phyloP scores from a whole-genome alignment of 2,797 vertebrate genomes.

The Semaprochilodus insignis region DNA sequence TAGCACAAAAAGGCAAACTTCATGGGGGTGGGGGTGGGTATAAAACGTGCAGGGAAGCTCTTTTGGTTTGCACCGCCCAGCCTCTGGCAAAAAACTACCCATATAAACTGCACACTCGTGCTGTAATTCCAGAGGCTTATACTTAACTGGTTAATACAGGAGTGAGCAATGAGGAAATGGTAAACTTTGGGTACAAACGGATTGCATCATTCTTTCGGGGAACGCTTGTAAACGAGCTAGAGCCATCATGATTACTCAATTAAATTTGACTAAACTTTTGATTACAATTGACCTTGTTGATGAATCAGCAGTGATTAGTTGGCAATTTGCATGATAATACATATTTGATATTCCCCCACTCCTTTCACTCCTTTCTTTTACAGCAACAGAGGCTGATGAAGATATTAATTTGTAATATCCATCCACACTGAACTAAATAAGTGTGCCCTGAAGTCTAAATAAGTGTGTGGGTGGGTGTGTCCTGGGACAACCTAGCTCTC shows the following conservation, averaged over 20 bases:
- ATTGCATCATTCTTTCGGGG: background rate
- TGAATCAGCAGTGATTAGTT: background rate
- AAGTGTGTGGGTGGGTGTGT: slow-evolving; percentile 29
- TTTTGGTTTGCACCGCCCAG: slow-evolving; percentile 16
- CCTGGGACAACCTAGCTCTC: slow-evolving; percentile 48
- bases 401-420: no score
- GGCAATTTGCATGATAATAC: no score
- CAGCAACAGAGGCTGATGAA: no score
- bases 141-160: slow-evolving; percentile 27
- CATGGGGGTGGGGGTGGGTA: slow-evolving; percentile 29
- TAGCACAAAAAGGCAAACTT: slow-evolving; percentile 55
- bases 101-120: background rate
- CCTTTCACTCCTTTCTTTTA: no score
- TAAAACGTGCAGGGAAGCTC: slow-evolving; percentile 52
- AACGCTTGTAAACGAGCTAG: background rate
- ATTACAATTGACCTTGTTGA: background rate
- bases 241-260: background rate
- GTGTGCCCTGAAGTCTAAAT: background rate
- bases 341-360: no score
- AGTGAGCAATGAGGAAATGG: background rate
- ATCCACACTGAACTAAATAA: no score
- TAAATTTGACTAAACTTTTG: background rate
- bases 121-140: slow-evolving; percentile 21
- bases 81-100: background rate
- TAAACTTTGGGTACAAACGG: no score